Evolutionary conservation across 2,888 invertebrate species (phyloP).

Genomic region (Macaria liturata): DNA sequence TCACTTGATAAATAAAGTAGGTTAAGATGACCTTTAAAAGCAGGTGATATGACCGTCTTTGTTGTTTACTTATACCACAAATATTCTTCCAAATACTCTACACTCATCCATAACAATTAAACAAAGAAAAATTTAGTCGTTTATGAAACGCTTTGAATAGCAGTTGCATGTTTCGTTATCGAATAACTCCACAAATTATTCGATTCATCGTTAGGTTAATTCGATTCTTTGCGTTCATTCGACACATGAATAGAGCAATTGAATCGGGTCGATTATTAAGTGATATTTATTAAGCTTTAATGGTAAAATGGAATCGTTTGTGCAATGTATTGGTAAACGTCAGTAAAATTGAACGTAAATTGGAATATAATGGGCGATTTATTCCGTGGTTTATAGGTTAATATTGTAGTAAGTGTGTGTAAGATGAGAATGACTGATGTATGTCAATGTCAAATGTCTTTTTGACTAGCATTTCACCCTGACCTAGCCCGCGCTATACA

Average conservation of each 20-base stretch:
- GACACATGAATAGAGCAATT: conserved; percentile 14
- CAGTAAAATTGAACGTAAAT: conserved; percentile 10
- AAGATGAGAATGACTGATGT: no score
- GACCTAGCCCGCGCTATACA: no score
- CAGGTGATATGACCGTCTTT: no score
- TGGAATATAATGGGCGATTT: conserved; percentile 6
- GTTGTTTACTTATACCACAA: no score
- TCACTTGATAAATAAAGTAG: no score
- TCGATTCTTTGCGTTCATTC: conserved; percentile 3
- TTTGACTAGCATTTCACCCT: no score
- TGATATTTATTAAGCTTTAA: conserved; percentile 9
- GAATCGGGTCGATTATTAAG: conserved; percentile 5
- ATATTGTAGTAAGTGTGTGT: not conserved
- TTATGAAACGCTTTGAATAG: no score
- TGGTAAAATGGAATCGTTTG: conserved; percentile 9
- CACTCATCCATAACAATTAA: no score
- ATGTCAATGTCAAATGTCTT: no score
- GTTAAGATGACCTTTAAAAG: no score
- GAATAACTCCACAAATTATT: conserved; percentile 13
- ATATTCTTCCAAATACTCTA: no score
- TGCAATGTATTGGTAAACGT: conserved; percentile 12
- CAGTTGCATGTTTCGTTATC: conserved; percentile 1
- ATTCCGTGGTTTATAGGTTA: not conserved
- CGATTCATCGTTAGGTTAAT: conserved; percentile 4
- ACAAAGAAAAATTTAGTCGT: no score